phyloP scores from a whole-genome alignment of 2,888 invertebrate genomes.

The Dromius quadrimaculatus region DNA sequence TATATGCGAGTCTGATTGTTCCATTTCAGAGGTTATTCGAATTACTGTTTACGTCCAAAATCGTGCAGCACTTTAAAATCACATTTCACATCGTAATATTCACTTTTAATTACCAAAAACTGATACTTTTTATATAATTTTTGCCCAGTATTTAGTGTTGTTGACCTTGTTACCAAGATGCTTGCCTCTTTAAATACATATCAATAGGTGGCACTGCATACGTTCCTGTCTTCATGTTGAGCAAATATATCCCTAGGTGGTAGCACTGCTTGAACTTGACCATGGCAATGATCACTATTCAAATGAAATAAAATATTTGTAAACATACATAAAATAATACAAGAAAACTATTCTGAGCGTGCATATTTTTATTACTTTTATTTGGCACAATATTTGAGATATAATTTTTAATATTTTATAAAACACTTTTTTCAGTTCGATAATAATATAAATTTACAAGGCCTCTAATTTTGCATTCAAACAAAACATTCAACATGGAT shows the following conservation, averaged over 20 bases:
- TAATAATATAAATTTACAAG: conserved; percentile 52
- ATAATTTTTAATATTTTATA: conserved; percentile 49
- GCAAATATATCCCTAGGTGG: conserved; percentile 47
- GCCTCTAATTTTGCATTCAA: conserved; percentile 43
- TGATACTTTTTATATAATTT: conserved; percentile 53
- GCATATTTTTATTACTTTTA: conserved; percentile 48
- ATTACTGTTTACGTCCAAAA: conserved; percentile 29
- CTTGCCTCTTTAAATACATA: conserved; percentile 60
- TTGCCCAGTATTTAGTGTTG: conserved; percentile 59
- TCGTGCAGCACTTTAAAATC: conserved; percentile 46
- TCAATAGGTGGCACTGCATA: conserved; percentile 47
- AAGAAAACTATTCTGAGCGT: conserved; percentile 42
- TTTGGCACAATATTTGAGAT: conserved; percentile 52
- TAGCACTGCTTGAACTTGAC: conserved; percentile 48
- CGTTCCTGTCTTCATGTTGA: conserved; percentile 45
- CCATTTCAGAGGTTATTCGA: conserved; percentile 52
- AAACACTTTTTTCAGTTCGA: conserved; percentile 48
- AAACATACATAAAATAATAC: conserved; percentile 21
- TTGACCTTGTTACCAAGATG: conserved; percentile 67
- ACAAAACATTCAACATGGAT: conserved; percentile 42
- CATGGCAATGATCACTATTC: conserved; percentile 29
- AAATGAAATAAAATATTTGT: conserved; percentile 12
- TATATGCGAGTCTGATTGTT: conserved; percentile 49
- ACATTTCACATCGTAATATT: conserved; percentile 47
- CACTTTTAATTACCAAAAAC: conserved; percentile 51